A percentile compares a stretch with the other conserved stretches of the same genome.
Evolutionary conservation across 2,797 vertebrate genomes (phyloP).

Genomic region (Scarus forsteni): DNA sequence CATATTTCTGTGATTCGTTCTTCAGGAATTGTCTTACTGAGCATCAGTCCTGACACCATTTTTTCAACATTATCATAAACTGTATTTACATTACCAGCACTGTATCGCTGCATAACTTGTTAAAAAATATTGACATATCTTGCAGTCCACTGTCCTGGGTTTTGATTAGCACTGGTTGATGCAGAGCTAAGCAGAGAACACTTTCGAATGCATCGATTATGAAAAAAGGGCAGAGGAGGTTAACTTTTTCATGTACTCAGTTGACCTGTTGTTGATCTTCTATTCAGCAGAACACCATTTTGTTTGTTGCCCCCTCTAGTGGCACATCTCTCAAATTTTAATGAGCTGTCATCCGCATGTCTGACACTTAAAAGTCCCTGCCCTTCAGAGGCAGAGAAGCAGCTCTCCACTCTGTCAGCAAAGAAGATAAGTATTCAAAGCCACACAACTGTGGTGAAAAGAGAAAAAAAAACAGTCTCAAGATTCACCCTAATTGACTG

Average conservation of each 20-base stretch:
- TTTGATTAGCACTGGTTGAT: conserved; percentile 5
- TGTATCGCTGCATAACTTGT: too few species aligned
- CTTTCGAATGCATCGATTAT: conserved; percentile 1
- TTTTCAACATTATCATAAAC: too few species aligned
- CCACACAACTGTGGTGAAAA: background rate
- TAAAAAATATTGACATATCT: too few species aligned
- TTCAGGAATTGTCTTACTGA: too few species aligned
- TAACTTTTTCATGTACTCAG: conserved; percentile 25
- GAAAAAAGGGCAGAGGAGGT: conserved; percentile 5
- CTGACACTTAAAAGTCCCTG: conserved; percentile 6
- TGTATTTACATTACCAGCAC: too few species aligned
- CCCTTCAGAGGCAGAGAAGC: conserved; percentile 4
- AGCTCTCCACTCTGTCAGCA: background rate
- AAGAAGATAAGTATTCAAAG: conserved; percentile 27
- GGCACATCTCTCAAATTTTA: conserved; percentile 47
- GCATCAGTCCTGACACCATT: too few species aligned
- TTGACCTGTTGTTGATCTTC: conserved; percentile 38
- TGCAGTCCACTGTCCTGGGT: background rate
- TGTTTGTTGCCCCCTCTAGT: conserved; percentile 66
- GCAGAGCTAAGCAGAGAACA: background rate
- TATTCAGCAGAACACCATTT: conserved; percentile 35
- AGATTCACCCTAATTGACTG: background rate
- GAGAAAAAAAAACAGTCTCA: background rate
- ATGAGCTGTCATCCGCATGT: conserved; percentile 42
- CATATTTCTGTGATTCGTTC: too few species aligned